Conservation (phyloP, 2,113 vertebrate species). For the Orcinus orca region DNA sequence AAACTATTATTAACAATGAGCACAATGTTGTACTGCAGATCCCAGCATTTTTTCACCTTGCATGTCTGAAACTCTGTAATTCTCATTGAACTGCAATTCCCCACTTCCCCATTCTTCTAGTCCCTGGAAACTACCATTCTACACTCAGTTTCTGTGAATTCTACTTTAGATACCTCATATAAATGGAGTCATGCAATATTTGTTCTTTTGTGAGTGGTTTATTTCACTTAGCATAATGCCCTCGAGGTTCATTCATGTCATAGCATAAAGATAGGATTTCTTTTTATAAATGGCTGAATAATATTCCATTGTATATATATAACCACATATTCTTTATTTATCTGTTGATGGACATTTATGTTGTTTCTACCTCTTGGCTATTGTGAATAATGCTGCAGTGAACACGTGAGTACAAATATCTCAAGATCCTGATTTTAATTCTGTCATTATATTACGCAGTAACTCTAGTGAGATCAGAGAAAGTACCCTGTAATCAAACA, state of each 20-base stretch:
- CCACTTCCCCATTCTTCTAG: background rate
- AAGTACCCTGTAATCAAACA: background rate
- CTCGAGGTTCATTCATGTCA: background rate
- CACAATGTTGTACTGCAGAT: background rate
- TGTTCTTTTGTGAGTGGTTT: background rate
- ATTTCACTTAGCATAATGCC: background rate
- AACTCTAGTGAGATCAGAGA: background rate
- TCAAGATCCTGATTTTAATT: background rate
- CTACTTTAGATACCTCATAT: background rate
- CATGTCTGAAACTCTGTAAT: background rate
- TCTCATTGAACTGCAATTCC: background rate
- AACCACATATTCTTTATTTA: background rate
- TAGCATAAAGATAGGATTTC: background rate
- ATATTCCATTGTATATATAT: background rate
- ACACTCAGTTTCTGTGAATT: background rate
- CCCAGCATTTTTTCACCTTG: background rate
- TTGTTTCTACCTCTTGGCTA: background rate
- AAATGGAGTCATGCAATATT: background rate
- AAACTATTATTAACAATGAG: background rate
- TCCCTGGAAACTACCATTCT: background rate
- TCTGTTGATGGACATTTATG: background rate
- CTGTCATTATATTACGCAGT: background rate
- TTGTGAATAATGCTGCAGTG: background rate
- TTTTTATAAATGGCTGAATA: background rate
- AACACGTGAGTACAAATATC: background rate